Evolutionary conservation across 2,797 vertebrate species (phyloP), one percentile per base, ranked within the genome.

Genomic region (Dermochelys coriacea): DNA sequence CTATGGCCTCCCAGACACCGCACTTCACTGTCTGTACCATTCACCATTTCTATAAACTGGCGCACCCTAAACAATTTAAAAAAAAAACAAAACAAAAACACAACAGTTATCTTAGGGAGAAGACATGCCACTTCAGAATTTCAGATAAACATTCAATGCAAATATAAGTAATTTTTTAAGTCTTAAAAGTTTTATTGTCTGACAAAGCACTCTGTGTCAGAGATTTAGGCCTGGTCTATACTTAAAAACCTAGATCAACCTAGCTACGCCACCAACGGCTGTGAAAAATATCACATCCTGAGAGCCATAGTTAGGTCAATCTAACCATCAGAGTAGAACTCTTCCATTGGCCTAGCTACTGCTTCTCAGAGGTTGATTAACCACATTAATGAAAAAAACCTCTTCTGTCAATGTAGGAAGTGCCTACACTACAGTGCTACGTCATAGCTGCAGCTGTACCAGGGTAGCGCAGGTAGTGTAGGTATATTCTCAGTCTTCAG

Each of bases 21-120:
- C 77, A 99, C 98, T 96, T 99, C 98, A 61, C 98, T 99, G 97
- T 99, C 98, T 52, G 98, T 99, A 88, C 98, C 98, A 74, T 99
- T 99, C 97, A 99, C 98, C 98, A 99, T 99, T 98, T 99, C 98
- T 98, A 99, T 98, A 88, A 99, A 99, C 86, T 98, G 98, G 84
- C 98, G 98, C 89, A 99, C 98, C 98, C 98, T 99, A 91, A 96
- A 97, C 95, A 90, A 97, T 79, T 98, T 98, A 93, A 92, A 96
- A 81, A 94, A 68, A 95, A 14, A 75, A 41, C 41, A n/a, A n/a
- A n/a, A n/a, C n/a, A n/a, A n/a, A n/a, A n/a, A n/a, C n/a, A n/a
- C 87, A 80, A 71, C 55, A 95, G 95, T 97, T 95, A 97, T 88
- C 91, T 88, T 85, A 87, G 82, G 80, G 23, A 95, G 80, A n/a